Base-by-base conservation (phyloP, 2,888 invertebrate genomes). In the Dichetophora obliterata region DNA sequence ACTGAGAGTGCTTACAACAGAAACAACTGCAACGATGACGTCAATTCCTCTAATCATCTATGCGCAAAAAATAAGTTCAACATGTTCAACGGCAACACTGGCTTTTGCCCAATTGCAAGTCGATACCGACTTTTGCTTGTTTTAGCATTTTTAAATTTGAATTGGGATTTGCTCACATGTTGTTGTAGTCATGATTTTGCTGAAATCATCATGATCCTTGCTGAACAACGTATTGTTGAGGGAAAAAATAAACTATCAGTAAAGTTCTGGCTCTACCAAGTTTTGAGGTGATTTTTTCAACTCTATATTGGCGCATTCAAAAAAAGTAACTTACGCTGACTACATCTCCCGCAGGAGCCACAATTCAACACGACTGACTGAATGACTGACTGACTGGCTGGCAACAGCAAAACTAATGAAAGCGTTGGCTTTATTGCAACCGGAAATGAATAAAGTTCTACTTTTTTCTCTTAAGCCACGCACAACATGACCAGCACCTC, bases 391-490 rank as follows among this genome's bases (percentile, higher is more conserved):
- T 24, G 31, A 65, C 19, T 34, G 31, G 3, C 34, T 34, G 43
- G 16, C 48, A 68, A 16, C 2, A n/a, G 11, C 50, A 48, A 27
- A 14, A 74, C 70, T 77, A 77, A 77, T 77, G 77, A 75, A 77
- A 77, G 31, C 43, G 70, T 75, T 75, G 77, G 69, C 16, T 31
- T 54, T 61, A 31, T 57, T 27, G 52, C 24, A 34, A 74, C 63
- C 34, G 52, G 52, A 68, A 43, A 37, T 57, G 70, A 71, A 37
- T 54, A 57, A 57, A 71, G 57, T 54, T 71, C 37, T 14, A 34
- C 22, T 48, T 68, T 19, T 31, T 19, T 9, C 65, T 19, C 48
- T 37, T 37, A 37, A 37, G 37, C 37, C 37, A 37, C 37, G 37
- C 37, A 37, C 37, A 37, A 37, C 37, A 37, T 9, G 6, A 6